Evolutionary conservation across 2,888 invertebrate genomes (phyloP), one percentile per base, ranked within the genome.

Genomic region (Drosophila yooni): DNA sequence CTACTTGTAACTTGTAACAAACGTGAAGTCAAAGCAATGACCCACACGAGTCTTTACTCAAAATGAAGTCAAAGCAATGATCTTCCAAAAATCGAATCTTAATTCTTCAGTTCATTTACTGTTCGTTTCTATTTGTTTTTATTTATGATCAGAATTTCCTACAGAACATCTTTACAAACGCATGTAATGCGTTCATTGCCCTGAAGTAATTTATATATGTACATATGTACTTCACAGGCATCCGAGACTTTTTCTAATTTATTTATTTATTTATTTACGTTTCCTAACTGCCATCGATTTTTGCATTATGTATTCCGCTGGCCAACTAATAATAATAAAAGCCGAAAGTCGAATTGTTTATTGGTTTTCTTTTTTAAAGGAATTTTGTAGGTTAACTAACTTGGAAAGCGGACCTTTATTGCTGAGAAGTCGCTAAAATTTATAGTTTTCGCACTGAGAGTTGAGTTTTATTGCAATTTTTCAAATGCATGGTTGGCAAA

Each of bases 241-340:
- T 38, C 38, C 0, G 1, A 40, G 2, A 21, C 21, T 13, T 21
- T 36, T 46, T 7, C 21, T 13, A 21, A 21, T 13, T 34, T 15
- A 34, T 53, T 15, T 53, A 34, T 53, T 36, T 27, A 5, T 27
- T 15, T 53, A 15, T 34, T 18, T 18, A 15, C 36, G 27, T 57
- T 33, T n/a, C 0, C 13, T 25, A 15, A 43, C 3, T 31, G 10
- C 4, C 2, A 18, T 21, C 46, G 0, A 13, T 4, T 34, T 27
- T 43, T 18, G 27, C 27, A 59, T 29, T 36, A 21, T 5, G 27
- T 18, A 46, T 21, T 34, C 3, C 29, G 15, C 11, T 29, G n/a
- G 13, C 56, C 15, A 33, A 8, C 31, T 46, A 25, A 25, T 15
- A 61, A 52, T 21, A 54, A 52, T 31, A 50, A 36, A 54, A 54